Conservation (phyloP, 35 echinoderm and acorn worm genomes). For the Eucidaris tribuloides region DNA sequence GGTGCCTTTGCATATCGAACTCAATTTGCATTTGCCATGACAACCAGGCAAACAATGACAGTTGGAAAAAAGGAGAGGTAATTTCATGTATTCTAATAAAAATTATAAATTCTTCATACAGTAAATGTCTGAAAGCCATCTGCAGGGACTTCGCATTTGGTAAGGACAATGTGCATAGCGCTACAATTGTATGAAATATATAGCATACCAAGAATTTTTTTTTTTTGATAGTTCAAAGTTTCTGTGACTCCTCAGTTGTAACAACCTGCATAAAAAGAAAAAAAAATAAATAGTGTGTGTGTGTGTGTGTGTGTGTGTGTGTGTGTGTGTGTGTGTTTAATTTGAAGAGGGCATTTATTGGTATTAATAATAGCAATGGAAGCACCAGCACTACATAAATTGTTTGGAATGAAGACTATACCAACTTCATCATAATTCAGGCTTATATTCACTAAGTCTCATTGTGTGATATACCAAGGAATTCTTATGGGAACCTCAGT, state of each 20-base stretch:
- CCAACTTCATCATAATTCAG: too few relatives aligned
- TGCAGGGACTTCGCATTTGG: background rate
- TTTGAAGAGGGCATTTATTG: too few relatives aligned
- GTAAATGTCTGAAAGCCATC: background rate
- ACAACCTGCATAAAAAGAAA: background rate
- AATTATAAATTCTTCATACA: background rate
- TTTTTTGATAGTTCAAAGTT: too few relatives aligned
- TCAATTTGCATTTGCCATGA: slow-evolving; percentile 68
- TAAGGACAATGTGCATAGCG: background rate
- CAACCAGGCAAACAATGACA: slow-evolving; percentile 28
- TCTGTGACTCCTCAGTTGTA: too few relatives aligned
- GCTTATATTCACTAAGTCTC: background rate
- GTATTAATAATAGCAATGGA: too few relatives aligned
- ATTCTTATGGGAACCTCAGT: background rate
- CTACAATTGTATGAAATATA: too few relatives aligned
- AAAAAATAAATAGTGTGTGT: too few relatives aligned
- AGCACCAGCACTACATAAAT: too few relatives aligned
- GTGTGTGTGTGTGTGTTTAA: too few relatives aligned
- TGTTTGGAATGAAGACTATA: too few relatives aligned
- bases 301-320: background rate
- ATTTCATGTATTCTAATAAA: background rate
- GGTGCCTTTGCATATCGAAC: slow-evolving; percentile 80
- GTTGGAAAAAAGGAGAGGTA: background rate
- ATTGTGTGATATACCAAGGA: background rate
- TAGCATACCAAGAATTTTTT: too few relatives aligned